Conservation (phyloP, 2,888 invertebrate genomes). For the Xanthia icteritia region DNA sequence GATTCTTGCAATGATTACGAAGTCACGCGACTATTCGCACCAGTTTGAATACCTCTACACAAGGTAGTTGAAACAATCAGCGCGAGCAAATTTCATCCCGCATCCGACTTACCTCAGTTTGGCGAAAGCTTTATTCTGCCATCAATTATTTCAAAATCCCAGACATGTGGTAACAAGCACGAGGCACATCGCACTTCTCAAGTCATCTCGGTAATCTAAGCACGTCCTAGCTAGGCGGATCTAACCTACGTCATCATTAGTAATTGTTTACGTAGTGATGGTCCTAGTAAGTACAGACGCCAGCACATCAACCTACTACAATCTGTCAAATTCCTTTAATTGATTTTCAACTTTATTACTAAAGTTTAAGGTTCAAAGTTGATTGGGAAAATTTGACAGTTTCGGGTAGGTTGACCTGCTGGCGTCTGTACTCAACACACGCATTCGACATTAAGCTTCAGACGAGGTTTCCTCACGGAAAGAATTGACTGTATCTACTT, state of each 20-base stretch:
- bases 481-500: background rate
- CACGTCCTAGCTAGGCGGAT: background rate
- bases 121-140: background rate
- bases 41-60: too few species aligned
- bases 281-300: background rate
- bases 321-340: too few species aligned
- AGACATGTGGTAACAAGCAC: background rate
- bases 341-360: too few species aligned
- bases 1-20: too few species aligned
- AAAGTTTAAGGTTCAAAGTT: too few species aligned
- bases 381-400: too few species aligned
- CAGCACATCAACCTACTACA: too few species aligned
- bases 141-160: background rate
- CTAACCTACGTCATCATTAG: background rate
- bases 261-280: background rate
- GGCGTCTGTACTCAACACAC: background rate
- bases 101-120: background rate
- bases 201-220: background rate
- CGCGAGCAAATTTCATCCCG: background rate
- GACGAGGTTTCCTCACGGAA: background rate
- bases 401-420: too few species aligned
- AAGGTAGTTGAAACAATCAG: too few species aligned
- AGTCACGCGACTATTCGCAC: too few species aligned
- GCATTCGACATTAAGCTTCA: background rate
- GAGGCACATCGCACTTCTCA: background rate